Conservation (phyloP, 1,140 invertebrate genomes). For the Magallana angulata region DNA sequence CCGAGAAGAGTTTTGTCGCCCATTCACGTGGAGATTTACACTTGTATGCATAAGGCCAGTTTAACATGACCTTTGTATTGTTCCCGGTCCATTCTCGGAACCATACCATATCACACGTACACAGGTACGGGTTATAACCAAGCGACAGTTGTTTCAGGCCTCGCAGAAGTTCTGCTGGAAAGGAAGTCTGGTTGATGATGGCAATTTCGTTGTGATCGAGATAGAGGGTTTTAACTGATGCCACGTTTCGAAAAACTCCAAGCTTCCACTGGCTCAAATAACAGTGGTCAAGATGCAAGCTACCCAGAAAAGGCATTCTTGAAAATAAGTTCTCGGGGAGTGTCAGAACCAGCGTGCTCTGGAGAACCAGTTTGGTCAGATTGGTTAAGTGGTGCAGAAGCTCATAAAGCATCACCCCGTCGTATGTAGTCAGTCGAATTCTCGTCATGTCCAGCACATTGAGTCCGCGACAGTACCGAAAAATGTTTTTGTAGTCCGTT, state of each 20-base stretch:
- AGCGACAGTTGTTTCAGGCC: slow-evolving; percentile 42
- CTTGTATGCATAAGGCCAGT: neutral
- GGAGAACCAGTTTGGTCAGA: slow-evolving; percentile 30
- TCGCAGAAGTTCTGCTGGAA: slow-evolving; percentile 35
- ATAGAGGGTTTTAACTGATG: slow-evolving; percentile 17
- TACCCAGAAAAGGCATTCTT: slow-evolving; percentile 9
- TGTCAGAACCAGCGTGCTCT: slow-evolving; percentile 11
- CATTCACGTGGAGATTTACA: neutral
- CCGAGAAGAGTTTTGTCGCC: neutral
- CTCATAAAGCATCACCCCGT: neutral
- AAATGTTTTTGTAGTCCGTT: slow-evolving; percentile 38
- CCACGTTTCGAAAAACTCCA: slow-evolving; percentile 14
- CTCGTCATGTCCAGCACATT: slow-evolving; percentile 38
- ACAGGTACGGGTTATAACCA: slow-evolving; percentile 54
- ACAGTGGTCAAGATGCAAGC: neutral
- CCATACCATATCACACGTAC: slow-evolving; percentile 53
- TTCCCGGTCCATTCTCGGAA: slow-evolving; percentile 48
- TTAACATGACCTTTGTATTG: neutral
- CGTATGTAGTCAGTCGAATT: slow-evolving; percentile 11
- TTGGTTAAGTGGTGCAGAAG: slow-evolving; percentile 21
- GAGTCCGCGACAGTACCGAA: slow-evolving; percentile 32
- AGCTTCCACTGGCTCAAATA: neutral
- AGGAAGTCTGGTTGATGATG: slow-evolving; percentile 34
- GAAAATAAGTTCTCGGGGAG: slow-evolving; percentile 6
- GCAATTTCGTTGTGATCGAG: slow-evolving; percentile 38